Conservation (phyloP, 1,140 invertebrate genomes). For the Heterodera carotae region DNA sequence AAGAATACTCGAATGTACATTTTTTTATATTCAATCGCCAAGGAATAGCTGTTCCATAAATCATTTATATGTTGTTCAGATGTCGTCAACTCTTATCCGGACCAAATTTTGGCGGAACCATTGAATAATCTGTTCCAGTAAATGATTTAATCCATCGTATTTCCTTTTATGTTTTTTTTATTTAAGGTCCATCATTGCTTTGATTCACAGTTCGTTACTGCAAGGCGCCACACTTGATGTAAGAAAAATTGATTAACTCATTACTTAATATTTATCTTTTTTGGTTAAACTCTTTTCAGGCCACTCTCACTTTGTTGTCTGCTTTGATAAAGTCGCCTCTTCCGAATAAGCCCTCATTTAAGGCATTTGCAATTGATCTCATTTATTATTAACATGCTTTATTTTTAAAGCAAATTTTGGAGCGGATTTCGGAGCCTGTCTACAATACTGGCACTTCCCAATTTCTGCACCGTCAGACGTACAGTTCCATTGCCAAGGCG, state of each 20-base stretch:
- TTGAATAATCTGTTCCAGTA: slow-evolving; percentile 36
- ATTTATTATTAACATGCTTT: slow-evolving; percentile 37
- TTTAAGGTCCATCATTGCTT: slow-evolving; percentile 25
- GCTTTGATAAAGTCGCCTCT: slow-evolving; percentile 72
- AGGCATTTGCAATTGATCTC: slow-evolving; percentile 25
- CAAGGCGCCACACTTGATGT: slow-evolving; percentile 83
- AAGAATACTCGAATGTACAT: too few species aligned
- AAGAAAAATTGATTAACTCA: neutral
- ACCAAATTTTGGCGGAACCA: slow-evolving; percentile 38
- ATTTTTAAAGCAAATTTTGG: slow-evolving; percentile 39
- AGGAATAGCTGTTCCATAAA: too few species aligned
- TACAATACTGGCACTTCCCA: slow-evolving; percentile 28
- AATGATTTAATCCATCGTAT: neutral
- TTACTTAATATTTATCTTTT: neutral
- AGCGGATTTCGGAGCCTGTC: slow-evolving; percentile 33
- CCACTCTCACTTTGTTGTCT: slow-evolving; percentile 85
- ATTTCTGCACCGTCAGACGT: slow-evolving; percentile 50
- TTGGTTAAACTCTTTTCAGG: too few species aligned
- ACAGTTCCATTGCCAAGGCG: slow-evolving; percentile 43
- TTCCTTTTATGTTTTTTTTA: neutral
- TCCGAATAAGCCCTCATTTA: slow-evolving; percentile 49
- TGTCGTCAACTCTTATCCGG: slow-evolving; percentile 41
- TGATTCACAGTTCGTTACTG: slow-evolving; percentile 87
- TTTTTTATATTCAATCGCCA: too few species aligned
- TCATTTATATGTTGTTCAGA: slow-evolving; percentile 40